These are phyloP conservation scores for Arizona elegans DNA, from an alignment of 2,113 vertebrate genomes.

Conservation along the genomic window DNA sequence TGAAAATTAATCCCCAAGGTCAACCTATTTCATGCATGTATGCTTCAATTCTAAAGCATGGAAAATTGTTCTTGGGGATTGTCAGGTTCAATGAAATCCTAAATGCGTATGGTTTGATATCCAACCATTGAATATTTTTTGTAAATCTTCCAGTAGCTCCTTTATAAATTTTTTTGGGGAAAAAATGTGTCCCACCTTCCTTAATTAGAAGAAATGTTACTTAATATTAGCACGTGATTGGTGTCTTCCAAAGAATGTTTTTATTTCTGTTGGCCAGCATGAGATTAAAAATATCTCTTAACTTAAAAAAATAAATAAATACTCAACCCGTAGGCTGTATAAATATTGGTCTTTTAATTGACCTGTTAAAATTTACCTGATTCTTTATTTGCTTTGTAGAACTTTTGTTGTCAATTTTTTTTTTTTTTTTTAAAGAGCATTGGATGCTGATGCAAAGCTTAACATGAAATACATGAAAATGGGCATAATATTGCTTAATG, in stretches of 20 bases:
- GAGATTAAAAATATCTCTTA: background rate
- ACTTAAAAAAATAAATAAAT: background rate
- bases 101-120: background rate
- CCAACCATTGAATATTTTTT: fast-evolving
- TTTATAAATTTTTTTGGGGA: background rate
- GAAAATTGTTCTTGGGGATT: background rate
- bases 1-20: background rate
- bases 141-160: background rate
- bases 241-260: background rate
- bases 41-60: background rate
- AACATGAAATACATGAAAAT: background rate
- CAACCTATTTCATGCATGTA: background rate
- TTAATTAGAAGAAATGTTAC: background rate
- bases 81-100: background rate
- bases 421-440: background rate
- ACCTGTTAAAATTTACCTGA: background rate
- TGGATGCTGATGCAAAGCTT: background rate
- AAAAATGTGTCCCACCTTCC: background rate
- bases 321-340: background rate
- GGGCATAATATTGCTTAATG: background rate
- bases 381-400: background rate
- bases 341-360: background rate
- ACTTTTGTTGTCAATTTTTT: background rate
- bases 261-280: background rate
- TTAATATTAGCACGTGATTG: background rate